phyloP scores from a whole-genome alignment of 2,888 invertebrate species.

The Lepidochitona cinerea region DNA sequence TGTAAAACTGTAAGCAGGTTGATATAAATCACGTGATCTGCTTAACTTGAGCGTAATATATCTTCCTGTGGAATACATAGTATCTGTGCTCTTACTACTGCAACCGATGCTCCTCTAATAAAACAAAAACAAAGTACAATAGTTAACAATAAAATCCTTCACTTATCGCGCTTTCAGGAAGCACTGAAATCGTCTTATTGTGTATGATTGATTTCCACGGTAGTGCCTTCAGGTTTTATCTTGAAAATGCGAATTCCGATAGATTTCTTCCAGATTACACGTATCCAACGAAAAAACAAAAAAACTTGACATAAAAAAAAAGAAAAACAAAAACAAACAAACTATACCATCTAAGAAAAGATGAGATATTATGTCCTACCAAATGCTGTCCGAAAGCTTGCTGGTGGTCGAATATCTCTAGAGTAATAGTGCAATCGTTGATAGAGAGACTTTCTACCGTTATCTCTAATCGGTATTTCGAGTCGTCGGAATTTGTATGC shows the following conservation, averaged over 20 bases:
- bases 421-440: neutral
- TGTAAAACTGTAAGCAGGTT: neutral
- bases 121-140: neutral
- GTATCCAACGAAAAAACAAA: no score
- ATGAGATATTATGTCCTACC: neutral
- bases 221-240: no score
- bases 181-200: no score
- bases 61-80: neutral
- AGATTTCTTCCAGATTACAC: no score
- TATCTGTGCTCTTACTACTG: neutral
- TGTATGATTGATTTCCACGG: no score
- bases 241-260: no score
- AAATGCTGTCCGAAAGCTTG: neutral
- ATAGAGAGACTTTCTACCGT: neutral
- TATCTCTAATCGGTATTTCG: neutral
- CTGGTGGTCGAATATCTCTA: constrained; percentile 2
- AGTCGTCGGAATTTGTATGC: neutral
- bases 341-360: no score
- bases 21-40: neutral
- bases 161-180: no score
- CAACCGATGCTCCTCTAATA: neutral
- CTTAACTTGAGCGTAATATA: neutral
- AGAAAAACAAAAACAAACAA: neutral
- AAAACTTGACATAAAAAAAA: neutral
- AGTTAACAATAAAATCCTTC: no score